phyloP scores from a whole-genome alignment of 1,140 invertebrate species.

The Zaprionus lachaisei region DNA sequence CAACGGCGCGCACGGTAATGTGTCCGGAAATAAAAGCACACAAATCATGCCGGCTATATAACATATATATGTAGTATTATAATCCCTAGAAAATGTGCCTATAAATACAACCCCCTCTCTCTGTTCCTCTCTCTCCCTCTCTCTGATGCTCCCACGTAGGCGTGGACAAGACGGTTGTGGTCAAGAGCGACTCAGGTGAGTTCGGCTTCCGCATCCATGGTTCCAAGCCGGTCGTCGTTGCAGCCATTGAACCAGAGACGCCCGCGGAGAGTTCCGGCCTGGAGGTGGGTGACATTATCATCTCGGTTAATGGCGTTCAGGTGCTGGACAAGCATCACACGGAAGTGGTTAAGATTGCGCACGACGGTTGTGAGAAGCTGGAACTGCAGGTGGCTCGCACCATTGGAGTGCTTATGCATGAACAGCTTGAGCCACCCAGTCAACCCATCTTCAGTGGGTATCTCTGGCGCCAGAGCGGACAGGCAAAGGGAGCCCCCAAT shows the following conservation, averaged over 20 bases:
- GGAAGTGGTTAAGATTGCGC: slow-evolving; percentile 97
- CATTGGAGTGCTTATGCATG: slow-evolving; percentile 90
- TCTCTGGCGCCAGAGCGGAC: slow-evolving; percentile 89
- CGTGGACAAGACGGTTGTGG: slow-evolving; percentile 93
- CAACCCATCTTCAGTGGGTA: slow-evolving; percentile 91
- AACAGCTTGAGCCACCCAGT: slow-evolving; percentile 86
- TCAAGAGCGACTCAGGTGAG: slow-evolving; percentile 93
- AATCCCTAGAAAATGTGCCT: not conserved
- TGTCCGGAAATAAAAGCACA: slow-evolving; percentile 73
- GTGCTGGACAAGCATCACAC: slow-evolving; percentile 96
- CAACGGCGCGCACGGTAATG: slow-evolving; percentile 86
- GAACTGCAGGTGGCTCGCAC: slow-evolving; percentile 95
- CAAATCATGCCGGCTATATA: slow-evolving; percentile 53
- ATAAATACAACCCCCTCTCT: not conserved
- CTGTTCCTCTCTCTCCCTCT: not conserved
- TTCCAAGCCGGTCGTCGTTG: slow-evolving; percentile 97
- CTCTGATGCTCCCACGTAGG: slow-evolving; percentile 85
- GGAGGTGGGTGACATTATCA: slow-evolving; percentile 97
- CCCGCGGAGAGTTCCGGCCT: slow-evolving; percentile 95
- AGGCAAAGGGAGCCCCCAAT: slow-evolving; percentile 85
- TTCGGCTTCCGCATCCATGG: slow-evolving; percentile 98
- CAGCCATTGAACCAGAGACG: slow-evolving; percentile 95
- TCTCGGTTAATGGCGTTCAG: slow-evolving; percentile 95
- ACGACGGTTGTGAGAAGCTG: slow-evolving; percentile 93
- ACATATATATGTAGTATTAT: slow-evolving; percentile 20